Percentiles rank a stretch among this genome's conserved stretches.
Evolutionary conservation across 2,888 invertebrate genomes (phyloP).

Genomic region (Pterobdella sp.): DNA sequence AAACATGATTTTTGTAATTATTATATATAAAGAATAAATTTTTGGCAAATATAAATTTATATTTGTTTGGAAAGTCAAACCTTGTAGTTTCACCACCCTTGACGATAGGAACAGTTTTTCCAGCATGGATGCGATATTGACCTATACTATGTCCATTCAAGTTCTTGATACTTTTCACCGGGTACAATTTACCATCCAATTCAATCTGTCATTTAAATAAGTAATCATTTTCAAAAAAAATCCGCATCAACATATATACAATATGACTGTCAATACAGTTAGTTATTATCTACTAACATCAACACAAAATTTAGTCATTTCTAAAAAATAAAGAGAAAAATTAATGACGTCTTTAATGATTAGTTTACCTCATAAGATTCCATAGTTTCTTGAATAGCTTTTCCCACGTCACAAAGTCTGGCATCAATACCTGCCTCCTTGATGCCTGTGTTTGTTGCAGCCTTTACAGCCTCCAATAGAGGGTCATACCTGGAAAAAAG

Average conservation of each 20-base stretch:
- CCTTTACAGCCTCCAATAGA: constrained; percentile 74
- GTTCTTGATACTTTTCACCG: constrained; percentile 88
- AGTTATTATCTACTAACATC: too few relatives aligned
- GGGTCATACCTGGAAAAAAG: constrained; percentile 64
- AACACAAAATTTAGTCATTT: background rate
- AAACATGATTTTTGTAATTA: too few relatives aligned
- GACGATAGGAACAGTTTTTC: constrained; percentile 98
- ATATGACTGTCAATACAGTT: too few relatives aligned
- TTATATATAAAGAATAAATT: too few relatives aligned
- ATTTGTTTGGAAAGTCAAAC: background rate
- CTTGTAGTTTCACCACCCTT: constrained; percentile 88
- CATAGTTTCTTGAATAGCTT: constrained; percentile 97
- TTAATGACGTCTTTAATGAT: background rate
- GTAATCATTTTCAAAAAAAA: background rate
- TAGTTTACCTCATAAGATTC: constrained; percentile 77
- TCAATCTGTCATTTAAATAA: constrained; percentile 59
- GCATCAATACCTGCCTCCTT: constrained; percentile 88
- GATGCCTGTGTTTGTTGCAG: constrained; percentile 97
- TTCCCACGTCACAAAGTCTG: constrained; percentile 87
- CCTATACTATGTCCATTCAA: constrained; percentile 98
- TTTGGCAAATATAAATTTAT: background rate
- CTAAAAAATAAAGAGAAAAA: background rate
- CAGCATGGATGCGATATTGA: constrained; percentile 83
- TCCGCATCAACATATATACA: too few relatives aligned
- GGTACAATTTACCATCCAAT: constrained; percentile 87